Conservation (phyloP, 2,113 vertebrate species). For the Piliocolobus tephrosceles region DNA sequence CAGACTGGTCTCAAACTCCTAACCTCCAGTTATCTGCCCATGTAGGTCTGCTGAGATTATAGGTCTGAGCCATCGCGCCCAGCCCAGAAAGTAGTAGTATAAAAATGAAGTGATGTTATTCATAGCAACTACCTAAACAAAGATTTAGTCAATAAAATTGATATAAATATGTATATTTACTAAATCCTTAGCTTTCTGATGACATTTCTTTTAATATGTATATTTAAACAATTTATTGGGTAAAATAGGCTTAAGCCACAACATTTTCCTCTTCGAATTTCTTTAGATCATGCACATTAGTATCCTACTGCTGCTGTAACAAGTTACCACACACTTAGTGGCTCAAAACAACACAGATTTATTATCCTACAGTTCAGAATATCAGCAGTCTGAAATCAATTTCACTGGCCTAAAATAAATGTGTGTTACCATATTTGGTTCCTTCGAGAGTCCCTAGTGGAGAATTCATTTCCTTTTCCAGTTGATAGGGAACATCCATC, state of each 20-base stretch:
- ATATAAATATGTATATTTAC: neutral
- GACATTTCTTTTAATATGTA: neutral
- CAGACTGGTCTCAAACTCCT: no score
- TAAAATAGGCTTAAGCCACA: neutral
- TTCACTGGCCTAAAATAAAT: neutral
- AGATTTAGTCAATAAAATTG: neutral
- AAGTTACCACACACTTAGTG: neutral
- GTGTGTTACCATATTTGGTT: neutral
- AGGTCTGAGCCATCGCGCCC: fast-evolving
- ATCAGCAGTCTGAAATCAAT: neutral
- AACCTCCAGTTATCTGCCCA: no score
- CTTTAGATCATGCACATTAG: neutral
- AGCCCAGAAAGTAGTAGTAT: neutral
- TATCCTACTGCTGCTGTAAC: neutral
- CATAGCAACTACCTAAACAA: neutral
- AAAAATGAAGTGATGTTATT: neutral
- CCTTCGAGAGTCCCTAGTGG: no score
- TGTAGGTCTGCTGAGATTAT: no score
- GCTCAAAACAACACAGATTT: neutral
- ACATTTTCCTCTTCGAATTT: neutral
- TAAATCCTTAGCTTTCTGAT: neutral
- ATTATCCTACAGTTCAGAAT: neutral
- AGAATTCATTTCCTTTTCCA: neutral
- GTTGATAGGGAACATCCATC: neutral
- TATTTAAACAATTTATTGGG: neutral